Conservation (phyloP, 2,888 invertebrate genomes). For the Drosophila algonquin region DNA sequence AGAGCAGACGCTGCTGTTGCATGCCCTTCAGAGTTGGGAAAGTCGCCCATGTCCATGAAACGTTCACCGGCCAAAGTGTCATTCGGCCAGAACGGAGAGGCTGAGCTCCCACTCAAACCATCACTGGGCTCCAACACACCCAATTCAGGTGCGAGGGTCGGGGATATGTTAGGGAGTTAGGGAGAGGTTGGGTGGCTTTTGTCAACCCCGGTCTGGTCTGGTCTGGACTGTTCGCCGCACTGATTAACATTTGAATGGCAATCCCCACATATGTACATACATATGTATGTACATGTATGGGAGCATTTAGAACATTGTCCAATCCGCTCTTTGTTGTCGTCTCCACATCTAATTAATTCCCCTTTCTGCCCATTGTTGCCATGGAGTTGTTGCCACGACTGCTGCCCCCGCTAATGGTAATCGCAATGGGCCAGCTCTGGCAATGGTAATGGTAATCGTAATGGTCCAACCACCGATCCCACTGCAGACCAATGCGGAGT, state of each 20-base stretch:
- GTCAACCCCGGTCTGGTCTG: slow-evolving; percentile 59
- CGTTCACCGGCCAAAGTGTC: slow-evolving; percentile 73
- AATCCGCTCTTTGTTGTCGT: slow-evolving; percentile 61
- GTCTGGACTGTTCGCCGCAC: slow-evolving; percentile 48
- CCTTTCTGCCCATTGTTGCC: slow-evolving; percentile 68
- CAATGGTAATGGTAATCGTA: slow-evolving; percentile 58
- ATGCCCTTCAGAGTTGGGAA: slow-evolving; percentile 65
- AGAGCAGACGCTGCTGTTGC: slow-evolving; percentile 13
- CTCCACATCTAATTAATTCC: slow-evolving; percentile 82
- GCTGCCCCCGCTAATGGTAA: slow-evolving; percentile 66
- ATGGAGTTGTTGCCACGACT: slow-evolving; percentile 63
- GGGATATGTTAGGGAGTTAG: slow-evolving; percentile 13
- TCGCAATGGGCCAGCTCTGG: slow-evolving; percentile 47
- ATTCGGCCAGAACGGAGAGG: slow-evolving; percentile 68
- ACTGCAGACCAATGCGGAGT: slow-evolving; percentile 48
- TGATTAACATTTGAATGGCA: slow-evolving; percentile 80
- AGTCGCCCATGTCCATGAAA: slow-evolving; percentile 67
- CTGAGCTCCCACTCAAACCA: slow-evolving; percentile 65
- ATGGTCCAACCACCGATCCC: slow-evolving; percentile 45
- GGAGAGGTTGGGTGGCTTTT: slow-evolving; percentile 51
- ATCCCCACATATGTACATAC: slow-evolving; percentile 58
- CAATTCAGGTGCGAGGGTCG: slow-evolving; percentile 35
- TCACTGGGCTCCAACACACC: slow-evolving; percentile 37
- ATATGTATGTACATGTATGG: slow-evolving; percentile 47
- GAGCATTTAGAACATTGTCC: slow-evolving; percentile 42